Evolutionary conservation across 2,888 invertebrate genomes (phyloP), one percentile per base, ranked within the genome.

Genomic region (Heterodera filipjevi): DNA sequence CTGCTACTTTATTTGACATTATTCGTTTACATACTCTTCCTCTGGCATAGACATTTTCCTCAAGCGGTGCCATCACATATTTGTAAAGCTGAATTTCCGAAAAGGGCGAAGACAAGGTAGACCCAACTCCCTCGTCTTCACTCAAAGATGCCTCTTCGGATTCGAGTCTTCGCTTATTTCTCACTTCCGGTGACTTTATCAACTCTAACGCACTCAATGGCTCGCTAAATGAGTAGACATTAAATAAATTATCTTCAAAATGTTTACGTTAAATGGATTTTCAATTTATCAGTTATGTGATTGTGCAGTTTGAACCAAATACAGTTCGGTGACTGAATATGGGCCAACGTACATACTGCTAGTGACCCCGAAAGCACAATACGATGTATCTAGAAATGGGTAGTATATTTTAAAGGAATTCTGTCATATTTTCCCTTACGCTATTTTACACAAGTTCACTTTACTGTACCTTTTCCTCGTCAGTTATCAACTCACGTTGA

Each of bases 231-330:
- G 66, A 22, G 66, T 44, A 33, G 30, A 16, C 16, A n/a, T n/a
- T n/a, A 75, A 49, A 30, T 74, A 12, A 32, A 46, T n/a, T 8
- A 2, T 32, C 16, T 78, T 32, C 12, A 30, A 27, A n/a, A 66
- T 10, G 35, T 46, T 33, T 35, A 79, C 79, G 78, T 44, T 59
- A 46, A 39, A 49, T 82, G 10, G 59, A 82, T 39, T 59, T 81
- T 77, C 33, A 70, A 32, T 33, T 77, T 35, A 32, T 82, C 81
- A 59, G 84, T 81, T 0, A 84, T 84, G 77, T 86, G 85, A 70
- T 82, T 80, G 71, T 83, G 81, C 78, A 83, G 81, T 75, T 87
- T 86, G 14, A 83, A 77, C 85, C 84, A 85, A 30, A 84, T 79
- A 30, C 83, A 80, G 6, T 84, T 83, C 35, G 68, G 79, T 33